Percentiles rank a stretch among this genome's conserved stretches.
These are phyloP conservation scores for Barnardius zonarius DNA, from an alignment of 2,113 vertebrate genomes.

Conservation along the genomic window DNA sequence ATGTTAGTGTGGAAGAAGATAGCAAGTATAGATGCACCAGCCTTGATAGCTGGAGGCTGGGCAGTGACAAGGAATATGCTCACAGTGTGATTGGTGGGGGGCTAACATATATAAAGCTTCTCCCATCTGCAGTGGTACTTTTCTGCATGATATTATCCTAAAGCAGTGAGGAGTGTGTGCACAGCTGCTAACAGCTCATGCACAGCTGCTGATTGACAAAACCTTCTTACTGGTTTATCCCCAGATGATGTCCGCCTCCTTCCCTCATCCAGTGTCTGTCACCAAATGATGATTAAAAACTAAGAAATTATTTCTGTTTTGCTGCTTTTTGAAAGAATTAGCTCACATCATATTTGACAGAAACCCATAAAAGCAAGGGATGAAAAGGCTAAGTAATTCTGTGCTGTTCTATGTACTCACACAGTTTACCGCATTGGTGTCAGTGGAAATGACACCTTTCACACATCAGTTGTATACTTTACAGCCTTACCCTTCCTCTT, in stretches of 20 bases:
- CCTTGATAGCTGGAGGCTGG: neutral
- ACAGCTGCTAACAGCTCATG: slow-evolving; percentile 41
- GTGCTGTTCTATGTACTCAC: neutral
- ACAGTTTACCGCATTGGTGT: neutral
- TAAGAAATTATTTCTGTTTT: neutral
- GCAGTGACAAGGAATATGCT: neutral
- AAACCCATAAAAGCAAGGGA: neutral
- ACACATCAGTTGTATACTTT: rapidly evolving
- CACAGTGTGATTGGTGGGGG: rapidly evolving
- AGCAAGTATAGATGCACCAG: rapidly evolving
- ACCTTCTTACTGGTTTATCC: slow-evolving; percentile 25
- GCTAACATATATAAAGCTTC: neutral
- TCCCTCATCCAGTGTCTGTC: neutral
- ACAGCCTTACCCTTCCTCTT: neutral
- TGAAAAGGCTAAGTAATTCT: neutral
- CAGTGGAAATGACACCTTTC: neutral
- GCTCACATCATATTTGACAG: neutral
- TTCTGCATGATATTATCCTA: neutral
- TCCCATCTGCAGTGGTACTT: slow-evolving; percentile 6
- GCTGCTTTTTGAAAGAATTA: neutral
- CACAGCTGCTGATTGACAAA: slow-evolving; percentile 51
- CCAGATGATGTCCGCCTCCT: neutral
- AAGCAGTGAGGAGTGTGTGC: neutral
- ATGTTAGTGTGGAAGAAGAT: neutral
- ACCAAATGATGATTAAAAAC: slow-evolving; percentile 6